Percentiles rank a stretch among this genome's conserved stretches.
These are phyloP conservation scores for Listronotus oregonensis DNA, from an alignment of 1,140 invertebrate species.

Conservation along the genomic window DNA sequence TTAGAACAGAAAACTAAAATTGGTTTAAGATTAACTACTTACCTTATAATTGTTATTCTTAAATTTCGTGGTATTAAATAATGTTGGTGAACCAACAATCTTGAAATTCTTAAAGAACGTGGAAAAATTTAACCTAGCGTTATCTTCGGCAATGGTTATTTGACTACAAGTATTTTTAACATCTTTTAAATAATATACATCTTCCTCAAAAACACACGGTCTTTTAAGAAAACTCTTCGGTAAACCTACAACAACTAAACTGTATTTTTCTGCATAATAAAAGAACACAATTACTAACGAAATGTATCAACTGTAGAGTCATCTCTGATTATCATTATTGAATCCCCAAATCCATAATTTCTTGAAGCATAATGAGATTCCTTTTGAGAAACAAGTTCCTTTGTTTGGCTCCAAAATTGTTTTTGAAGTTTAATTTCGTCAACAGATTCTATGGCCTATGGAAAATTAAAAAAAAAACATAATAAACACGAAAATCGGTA, in stretches of 20 bases:
- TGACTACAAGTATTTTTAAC: conserved; percentile 57
- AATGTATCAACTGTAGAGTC: conserved; percentile 16
- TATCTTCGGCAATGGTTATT: conserved; percentile 51
- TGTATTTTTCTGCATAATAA: too few species aligned
- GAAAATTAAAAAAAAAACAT: too few species aligned
- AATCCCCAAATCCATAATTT: conserved; percentile 37
- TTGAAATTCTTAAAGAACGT: conserved; percentile 45
- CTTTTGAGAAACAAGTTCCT: background rate
- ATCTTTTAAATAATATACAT: conserved; percentile 57
- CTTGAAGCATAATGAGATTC: conserved; percentile 5
- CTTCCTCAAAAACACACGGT: conserved; percentile 55
- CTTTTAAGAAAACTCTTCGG: conserved; percentile 55
- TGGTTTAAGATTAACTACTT: background rate
- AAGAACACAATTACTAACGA: conserved; percentile 24
- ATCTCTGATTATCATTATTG: conserved; percentile 34
- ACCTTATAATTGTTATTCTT: conserved; percentile 14
- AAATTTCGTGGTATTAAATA: conserved; percentile 30
- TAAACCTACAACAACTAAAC: conserved; percentile 54
- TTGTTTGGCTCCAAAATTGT: background rate
- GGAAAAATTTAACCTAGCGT: conserved; percentile 52
- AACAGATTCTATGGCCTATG: background rate
- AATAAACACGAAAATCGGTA: too few species aligned
- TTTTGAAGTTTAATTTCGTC: background rate
- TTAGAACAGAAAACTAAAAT: too few species aligned
- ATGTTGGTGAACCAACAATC: conserved; percentile 31